These are phyloP conservation scores for Hormaphis cornu DNA, from an alignment of 1,140 invertebrate species.

Conservation along the genomic window DNA sequence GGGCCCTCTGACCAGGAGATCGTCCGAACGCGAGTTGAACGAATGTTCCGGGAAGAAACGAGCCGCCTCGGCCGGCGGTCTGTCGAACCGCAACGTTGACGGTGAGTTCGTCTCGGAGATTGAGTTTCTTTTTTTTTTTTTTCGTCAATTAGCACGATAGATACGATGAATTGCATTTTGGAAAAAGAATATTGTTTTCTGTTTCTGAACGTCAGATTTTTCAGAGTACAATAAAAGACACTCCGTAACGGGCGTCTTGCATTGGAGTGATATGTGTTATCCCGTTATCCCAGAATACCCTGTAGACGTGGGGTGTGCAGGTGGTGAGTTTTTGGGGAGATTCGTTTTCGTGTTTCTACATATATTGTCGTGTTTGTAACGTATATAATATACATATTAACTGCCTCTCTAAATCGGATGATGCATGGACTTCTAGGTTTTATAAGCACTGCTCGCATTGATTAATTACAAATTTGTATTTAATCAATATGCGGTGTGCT, in stretches of 20 bases:
- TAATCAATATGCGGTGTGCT: no score
- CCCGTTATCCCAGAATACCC: constrained; percentile 22
- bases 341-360: not conserved
- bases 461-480: no score
- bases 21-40: constrained; percentile 67
- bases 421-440: no score
- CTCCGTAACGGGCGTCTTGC: not conserved
- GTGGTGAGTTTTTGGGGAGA: constrained; percentile 23
- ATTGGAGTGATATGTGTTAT: constrained; percentile 12
- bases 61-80: constrained; percentile 61
- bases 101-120: constrained; percentile 7
- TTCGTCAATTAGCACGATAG: not conserved
- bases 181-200: not conserved
- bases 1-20: constrained; percentile 61
- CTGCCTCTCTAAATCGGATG: no score
- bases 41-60: constrained; percentile 67
- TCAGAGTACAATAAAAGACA: constrained; percentile 21
- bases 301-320: not conserved
- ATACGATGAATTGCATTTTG: not conserved
- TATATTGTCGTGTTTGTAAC: no score
- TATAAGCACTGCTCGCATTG: no score
- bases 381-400: no score
- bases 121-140: not conserved
- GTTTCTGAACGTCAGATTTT: constrained; percentile 12
- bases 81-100: constrained; percentile 38